A percentile compares a stretch with the other conserved stretches of the same genome.
Conservation (phyloP, 2,888 invertebrate genomes). For the Megalurothrips usitatus region DNA sequence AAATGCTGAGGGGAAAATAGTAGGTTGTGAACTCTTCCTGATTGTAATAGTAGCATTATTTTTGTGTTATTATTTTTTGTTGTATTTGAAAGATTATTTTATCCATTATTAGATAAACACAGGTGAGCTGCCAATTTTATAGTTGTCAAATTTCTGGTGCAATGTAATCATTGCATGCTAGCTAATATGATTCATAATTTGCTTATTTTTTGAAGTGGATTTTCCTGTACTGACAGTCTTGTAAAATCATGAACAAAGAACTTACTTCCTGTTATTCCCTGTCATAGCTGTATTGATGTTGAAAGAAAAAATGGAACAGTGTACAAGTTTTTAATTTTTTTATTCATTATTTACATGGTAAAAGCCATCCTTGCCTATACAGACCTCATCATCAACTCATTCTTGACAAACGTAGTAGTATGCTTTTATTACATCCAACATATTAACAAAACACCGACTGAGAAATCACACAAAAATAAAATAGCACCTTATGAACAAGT, state of each 20-base stretch:
- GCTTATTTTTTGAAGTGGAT: too few relatives aligned
- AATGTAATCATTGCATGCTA: too few relatives aligned
- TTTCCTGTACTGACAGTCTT: too few relatives aligned
- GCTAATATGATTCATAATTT: too few relatives aligned
- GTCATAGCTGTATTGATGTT: too few relatives aligned
- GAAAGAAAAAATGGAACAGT: too few relatives aligned
- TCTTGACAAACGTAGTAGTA: too few relatives aligned
- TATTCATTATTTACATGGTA: not conserved
- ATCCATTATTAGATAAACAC: not conserved
- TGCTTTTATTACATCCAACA: not conserved
- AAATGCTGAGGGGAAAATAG: not conserved
- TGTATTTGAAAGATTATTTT: conserved; percentile 1
- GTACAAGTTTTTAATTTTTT: not conserved
- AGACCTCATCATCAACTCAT: too few relatives aligned
- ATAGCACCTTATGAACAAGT: not conserved
- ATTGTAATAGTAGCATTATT: not conserved
- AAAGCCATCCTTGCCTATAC: not conserved
- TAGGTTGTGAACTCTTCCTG: conserved; percentile 2
- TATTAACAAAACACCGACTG: not conserved
- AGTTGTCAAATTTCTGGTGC: too few relatives aligned
- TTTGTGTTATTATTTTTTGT: not conserved
- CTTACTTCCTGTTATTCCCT: too few relatives aligned
- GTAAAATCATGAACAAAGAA: too few relatives aligned
- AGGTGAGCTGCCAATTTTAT: too few relatives aligned
- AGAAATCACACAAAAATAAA: not conserved